Evolutionary conservation across 2,113 vertebrate genomes (phyloP).

Genomic region (Microtus oregoni): DNA sequence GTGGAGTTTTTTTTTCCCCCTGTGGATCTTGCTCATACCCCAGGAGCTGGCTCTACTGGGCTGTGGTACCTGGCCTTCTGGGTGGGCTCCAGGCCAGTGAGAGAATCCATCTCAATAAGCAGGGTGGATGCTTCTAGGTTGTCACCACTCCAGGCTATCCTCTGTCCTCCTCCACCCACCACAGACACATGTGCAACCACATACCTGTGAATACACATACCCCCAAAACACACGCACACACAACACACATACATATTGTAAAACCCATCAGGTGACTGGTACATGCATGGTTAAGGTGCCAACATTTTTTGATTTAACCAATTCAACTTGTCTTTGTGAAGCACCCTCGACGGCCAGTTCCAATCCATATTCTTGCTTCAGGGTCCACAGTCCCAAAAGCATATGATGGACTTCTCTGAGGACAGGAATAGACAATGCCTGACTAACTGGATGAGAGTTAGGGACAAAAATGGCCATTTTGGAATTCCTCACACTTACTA

Average conservation of each 20-base stretch:
- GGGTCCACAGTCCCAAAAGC: background rate
- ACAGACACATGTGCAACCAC: background rate
- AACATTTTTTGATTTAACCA: background rate
- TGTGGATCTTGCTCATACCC: too few relatives aligned
- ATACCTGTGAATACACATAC: background rate
- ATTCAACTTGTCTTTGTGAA: background rate
- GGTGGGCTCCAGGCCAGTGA: background rate
- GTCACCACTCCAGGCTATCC: background rate
- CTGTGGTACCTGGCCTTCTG: background rate
- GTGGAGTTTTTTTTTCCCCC: too few relatives aligned
- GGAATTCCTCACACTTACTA: background rate
- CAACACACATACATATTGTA: background rate
- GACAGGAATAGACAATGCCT: background rate
- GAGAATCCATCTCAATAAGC: background rate
- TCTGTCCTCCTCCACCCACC: background rate
- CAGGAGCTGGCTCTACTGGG: too few relatives aligned
- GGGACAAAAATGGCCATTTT: background rate
- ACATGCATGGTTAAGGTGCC: background rate
- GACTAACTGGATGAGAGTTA: background rate
- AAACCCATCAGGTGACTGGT: background rate
- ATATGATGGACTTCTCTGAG: background rate
- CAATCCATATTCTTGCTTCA: background rate
- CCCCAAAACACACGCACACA: background rate
- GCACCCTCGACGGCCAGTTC: background rate
- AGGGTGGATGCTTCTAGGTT: background rate